Base-by-base conservation (phyloP, 1,140 invertebrate species). In the Apocrypta bakeri region DNA sequence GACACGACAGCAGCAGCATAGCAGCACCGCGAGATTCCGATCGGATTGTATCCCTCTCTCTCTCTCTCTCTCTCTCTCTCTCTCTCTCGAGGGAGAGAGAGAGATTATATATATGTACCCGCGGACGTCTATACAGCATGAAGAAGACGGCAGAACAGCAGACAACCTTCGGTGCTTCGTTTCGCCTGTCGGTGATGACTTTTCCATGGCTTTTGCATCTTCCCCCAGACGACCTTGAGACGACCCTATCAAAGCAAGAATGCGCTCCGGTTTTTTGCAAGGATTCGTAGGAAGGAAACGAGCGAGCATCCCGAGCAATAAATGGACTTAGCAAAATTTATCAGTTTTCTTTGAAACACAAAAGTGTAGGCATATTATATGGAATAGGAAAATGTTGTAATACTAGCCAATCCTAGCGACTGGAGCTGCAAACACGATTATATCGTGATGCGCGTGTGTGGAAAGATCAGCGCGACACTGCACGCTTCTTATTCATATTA, bases 21-120 rank as follows among this genome's bases (percentile, higher is more conserved):
- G 61, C 2, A 66, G 7, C 25, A 69, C 14, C 31, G 40, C 27
- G 7, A 74, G 72, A 74, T 64, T 63, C 56, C 29, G 74, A 76
- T 64, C 29, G 27, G 27, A 37, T 76, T 31, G 9, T 12, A 12
- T 37, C 40, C 21, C 29, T 33, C 40, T 27, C 33, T 33, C 48
- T 27, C 37, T 75, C 27, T 63, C n/a, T 37, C 27, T 37, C 17
- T 56, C 48, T n/a, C 17, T 1, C 48, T n/a, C 48, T 14, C 21
- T 37, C 3, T 37, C 33, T 37, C 33, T 37, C 33, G 33, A 2
- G 33, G 48, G 0, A 56, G 42, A 12, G 33, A 6, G 7, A 14
- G 8, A 64, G 21, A 3, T 56, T n/a, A 8, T 42, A 1, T 56
- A 14, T 56, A n/a, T 48, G 21, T 48, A 48, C 42, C 42, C 21